Evolutionary conservation across 1,140 invertebrate genomes (phyloP).

Genomic region (Diachasma alloeum): DNA sequence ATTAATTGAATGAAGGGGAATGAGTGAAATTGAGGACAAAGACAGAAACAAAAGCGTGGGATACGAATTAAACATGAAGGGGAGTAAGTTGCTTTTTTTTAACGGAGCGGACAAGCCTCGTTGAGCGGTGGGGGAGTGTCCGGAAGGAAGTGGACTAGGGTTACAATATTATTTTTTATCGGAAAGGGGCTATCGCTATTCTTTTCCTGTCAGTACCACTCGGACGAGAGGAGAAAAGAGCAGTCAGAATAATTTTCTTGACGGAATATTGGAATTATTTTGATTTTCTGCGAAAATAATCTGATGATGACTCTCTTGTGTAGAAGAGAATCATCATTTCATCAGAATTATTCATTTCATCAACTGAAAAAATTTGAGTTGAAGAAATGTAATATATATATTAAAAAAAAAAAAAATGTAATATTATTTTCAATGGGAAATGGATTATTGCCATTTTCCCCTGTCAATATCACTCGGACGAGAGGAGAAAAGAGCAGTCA

Average conservation of each 20-base stretch:
- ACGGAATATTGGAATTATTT: too few species aligned
- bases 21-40: neutral
- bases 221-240: neutral
- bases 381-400: too few species aligned
- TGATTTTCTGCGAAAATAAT: too few species aligned
- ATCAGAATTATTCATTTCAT: too few species aligned
- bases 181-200: neutral
- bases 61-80: neutral
- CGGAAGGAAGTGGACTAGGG: neutral
- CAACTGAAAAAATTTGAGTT: too few species aligned
- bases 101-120: neutral
- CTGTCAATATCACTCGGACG: neutral
- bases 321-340: too few species aligned
- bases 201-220: neutral
- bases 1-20: neutral
- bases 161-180: neutral
- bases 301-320: too few species aligned
- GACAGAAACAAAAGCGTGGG: neutral
- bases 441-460: neutral
- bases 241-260: neutral
- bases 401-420: too few species aligned
- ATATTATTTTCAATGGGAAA: neutral
- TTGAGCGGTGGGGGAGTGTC: neutral
- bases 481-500: neutral
- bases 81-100: neutral